Evolutionary conservation across 2,888 invertebrate species (phyloP).

Genomic region (Ligdia adustata): DNA sequence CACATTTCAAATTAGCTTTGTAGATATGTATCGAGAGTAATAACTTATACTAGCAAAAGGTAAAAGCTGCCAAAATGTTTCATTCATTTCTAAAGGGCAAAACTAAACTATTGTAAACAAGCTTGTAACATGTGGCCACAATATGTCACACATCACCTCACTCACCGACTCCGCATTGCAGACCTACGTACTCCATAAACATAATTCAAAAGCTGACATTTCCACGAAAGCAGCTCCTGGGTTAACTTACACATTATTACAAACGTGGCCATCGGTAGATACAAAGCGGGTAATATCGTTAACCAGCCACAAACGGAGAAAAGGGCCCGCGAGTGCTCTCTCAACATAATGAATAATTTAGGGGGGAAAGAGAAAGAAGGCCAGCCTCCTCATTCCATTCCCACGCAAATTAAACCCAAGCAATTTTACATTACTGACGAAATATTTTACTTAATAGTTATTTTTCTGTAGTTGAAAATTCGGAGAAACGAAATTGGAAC

Average conservation of each 20-base stretch:
- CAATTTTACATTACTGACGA: constrained; percentile 34
- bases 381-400: constrained; percentile 28
- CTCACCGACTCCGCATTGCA: constrained; percentile 23
- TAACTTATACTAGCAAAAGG: too few relatives aligned
- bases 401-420: constrained; percentile 38
- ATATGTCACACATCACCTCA: constrained; percentile 14
- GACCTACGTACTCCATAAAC: constrained; percentile 20
- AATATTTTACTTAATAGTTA: too few relatives aligned
- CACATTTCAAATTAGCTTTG: constrained; percentile 10
- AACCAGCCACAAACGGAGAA: constrained; percentile 45
- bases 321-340: constrained; percentile 42
- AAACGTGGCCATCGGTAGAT: constrained; percentile 25
- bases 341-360: constrained; percentile 53
- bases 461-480: too few relatives aligned
- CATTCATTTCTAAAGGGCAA: too few relatives aligned
- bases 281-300: constrained; percentile 41
- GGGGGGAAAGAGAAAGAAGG: constrained; percentile 27
- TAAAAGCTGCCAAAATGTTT: too few relatives aligned
- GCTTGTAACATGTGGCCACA: constrained; percentile 18
- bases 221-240: constrained; percentile 13
- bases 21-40: too few relatives aligned
- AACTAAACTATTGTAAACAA: too few relatives aligned
- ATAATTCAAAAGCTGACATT: constrained; percentile 19
- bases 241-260: constrained; percentile 27
- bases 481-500: constrained; percentile 18